Evolutionary conservation across 2,888 invertebrate genomes (phyloP), one percentile per base, ranked within the genome.

Genomic region (Cyrtodaria siliqua): DNA sequence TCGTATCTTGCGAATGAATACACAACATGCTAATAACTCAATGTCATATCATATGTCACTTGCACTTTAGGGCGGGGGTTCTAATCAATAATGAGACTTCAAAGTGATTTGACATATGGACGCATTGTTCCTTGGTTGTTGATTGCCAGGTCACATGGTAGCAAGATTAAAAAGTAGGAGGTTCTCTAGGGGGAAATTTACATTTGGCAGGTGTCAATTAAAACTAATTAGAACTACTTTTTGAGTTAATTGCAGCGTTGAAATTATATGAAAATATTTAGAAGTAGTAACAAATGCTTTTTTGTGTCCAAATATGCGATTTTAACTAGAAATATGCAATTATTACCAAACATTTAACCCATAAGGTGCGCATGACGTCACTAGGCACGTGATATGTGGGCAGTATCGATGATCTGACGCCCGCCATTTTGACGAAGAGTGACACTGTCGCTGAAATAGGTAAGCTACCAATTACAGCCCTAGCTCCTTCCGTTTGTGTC

Each of bases 401-500:
- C 90, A 90, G 90, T 90, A 90, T 90, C 89, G 90, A 90, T 89
- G 90, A 90, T 38, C 90, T 91, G 91, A 91, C 90, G 91, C 89
- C 87, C 92, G 93, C 93, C 93, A 92, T 93, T 93, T 92, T 93
- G 93, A 92, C 92, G 92, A 92, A 92, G 92, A 92, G 90, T 92
- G 93, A 93, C 93, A 92, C 86, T 87, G 91, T 91, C 91, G 84
- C 55, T 79, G 76, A 77, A 70, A 68, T 88, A 91, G 92, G 92
- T 92, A 92, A 91, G 92, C 91, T 91, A 91, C 90, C 91, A 92
- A 89, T 91, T 89, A 90, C 74, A 77, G 71, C 33, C 68, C 62
- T 75, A 70, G 72, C 81, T 82, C 63, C 59, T 38, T 64, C 16
- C 23, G 64, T 69, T 60, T 49, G 71, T 50, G 63, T 57, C 63